phyloP scores from a whole-genome alignment of 2,797 vertebrate genomes.

The Garrulus glandarius region DNA sequence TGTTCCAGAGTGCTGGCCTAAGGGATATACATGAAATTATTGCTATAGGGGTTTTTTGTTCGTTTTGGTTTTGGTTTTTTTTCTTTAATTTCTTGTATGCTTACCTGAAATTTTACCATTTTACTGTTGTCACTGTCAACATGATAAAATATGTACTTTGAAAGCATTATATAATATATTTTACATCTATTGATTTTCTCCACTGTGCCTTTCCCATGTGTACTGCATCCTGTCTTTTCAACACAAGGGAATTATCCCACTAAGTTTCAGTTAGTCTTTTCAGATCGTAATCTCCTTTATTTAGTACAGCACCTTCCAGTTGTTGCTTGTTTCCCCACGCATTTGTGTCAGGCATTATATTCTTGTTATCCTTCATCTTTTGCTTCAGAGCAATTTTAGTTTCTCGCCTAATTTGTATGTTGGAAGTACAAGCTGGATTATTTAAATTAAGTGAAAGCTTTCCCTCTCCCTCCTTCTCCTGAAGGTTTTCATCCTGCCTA shows the following conservation, averaged over 20 bases:
- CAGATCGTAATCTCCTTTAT: conserved; percentile 40
- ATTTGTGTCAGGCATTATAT: conserved; percentile 49
- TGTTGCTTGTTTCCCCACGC: conserved; percentile 54
- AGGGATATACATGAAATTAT: neutral
- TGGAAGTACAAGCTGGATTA: conserved; percentile 58
- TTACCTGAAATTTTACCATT: neutral
- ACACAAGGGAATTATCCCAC: conserved; percentile 36
- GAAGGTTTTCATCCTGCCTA: conserved; percentile 41
- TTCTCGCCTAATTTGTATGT: conserved; percentile 65
- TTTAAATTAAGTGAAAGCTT: conserved; percentile 59
- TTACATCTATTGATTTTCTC: neutral
- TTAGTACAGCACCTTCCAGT: conserved; percentile 49
- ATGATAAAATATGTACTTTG: neutral
- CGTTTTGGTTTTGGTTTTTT: too few relatives aligned
- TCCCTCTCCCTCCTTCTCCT: conserved; percentile 60
- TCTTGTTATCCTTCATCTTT: conserved; percentile 61
- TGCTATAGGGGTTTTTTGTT: neutral
- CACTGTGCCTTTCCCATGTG: neutral
- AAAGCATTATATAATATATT: neutral
- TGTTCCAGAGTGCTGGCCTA: neutral
- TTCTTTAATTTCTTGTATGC: neutral
- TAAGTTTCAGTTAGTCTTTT: conserved; percentile 51
- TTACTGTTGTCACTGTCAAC: neutral
- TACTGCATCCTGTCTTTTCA: conserved; percentile 25
- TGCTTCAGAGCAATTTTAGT: conserved; percentile 53